Conservation (phyloP, 2,113 vertebrate genomes). For the Peromyscus polionotus region DNA sequence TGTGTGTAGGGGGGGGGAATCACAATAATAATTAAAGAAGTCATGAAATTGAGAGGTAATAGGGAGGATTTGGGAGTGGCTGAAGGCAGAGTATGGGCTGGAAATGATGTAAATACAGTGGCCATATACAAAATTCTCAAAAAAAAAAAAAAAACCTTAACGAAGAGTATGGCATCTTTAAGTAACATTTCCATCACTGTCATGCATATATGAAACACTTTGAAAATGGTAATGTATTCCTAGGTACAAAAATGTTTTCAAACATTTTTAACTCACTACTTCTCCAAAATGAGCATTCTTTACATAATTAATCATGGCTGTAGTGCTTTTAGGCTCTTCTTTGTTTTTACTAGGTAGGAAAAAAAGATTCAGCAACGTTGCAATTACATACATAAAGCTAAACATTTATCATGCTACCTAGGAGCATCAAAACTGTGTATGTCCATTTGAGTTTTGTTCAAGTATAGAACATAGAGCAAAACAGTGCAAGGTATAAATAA, state of each 20-base stretch:
- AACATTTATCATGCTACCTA: neutral
- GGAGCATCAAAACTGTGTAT: neutral
- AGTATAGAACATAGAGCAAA: neutral
- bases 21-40: neutral
- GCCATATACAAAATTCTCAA: neutral
- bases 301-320: neutral
- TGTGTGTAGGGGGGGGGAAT: neutral
- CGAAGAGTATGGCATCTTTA: neutral
- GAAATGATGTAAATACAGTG: neutral
- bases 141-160: neutral
- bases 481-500: neutral
- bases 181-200: neutral
- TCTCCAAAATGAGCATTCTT: neutral
- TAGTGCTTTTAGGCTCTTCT: neutral
- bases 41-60: neutral
- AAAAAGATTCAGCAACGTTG: neutral
- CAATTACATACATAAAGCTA: neutral
- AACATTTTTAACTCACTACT: constrained; percentile 44
- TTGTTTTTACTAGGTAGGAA: neutral
- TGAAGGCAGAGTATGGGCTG: neutral
- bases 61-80: too few relatives aligned
- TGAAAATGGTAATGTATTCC: constrained; percentile 43
- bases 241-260: constrained; percentile 28
- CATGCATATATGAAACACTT: neutral
- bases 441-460: neutral